These are phyloP conservation scores for Drosophila albomicans DNA, from an alignment of 1,140 invertebrate genomes.

Conservation along the genomic window DNA sequence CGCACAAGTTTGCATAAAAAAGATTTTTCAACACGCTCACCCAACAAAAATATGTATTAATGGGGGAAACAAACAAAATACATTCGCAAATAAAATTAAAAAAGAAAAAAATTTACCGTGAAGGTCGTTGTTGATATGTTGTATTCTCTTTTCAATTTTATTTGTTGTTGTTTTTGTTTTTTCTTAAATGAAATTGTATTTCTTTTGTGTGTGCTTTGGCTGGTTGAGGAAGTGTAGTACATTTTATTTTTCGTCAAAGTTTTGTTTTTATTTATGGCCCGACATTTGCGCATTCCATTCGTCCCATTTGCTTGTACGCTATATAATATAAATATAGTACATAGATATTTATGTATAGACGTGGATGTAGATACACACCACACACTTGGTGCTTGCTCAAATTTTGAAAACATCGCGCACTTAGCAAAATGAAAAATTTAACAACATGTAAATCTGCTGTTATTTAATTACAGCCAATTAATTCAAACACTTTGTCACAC, in stretches of 20 bases:
- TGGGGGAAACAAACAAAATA: slow-evolving; percentile 20
- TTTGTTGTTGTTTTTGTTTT: slow-evolving; percentile 12
- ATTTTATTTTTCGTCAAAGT: slow-evolving; percentile 41
- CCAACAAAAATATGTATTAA: neutral
- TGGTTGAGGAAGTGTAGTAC: slow-evolving; percentile 46
- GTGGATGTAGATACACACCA: neutral
- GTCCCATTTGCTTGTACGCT: slow-evolving; percentile 27
- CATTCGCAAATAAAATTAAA: slow-evolving; percentile 23
- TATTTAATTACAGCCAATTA: slow-evolving; percentile 76
- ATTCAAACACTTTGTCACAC: slow-evolving; percentile 34
- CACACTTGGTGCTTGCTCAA: slow-evolving; percentile 24
- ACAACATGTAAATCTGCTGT: slow-evolving; percentile 70
- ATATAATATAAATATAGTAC: slow-evolving; percentile 8
- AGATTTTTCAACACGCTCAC: neutral
- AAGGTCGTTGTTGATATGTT: slow-evolving; percentile 58
- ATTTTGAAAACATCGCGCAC: slow-evolving; percentile 50
- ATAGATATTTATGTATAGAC: slow-evolving; percentile 2
- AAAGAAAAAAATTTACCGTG: slow-evolving; percentile 45
- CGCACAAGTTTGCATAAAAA: slow-evolving; percentile 9
- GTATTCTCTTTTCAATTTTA: slow-evolving; percentile 30
- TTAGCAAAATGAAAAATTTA: slow-evolving; percentile 70
- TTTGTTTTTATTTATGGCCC: slow-evolving; percentile 72
- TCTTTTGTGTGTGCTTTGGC: slow-evolving; percentile 21
- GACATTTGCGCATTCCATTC: slow-evolving; percentile 77
- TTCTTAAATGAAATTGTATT: slow-evolving; percentile 27